These are phyloP conservation scores for Cataglyphis altisquamis DNA, from an alignment of 2,888 invertebrate genomes.

Conservation along the genomic window DNA sequence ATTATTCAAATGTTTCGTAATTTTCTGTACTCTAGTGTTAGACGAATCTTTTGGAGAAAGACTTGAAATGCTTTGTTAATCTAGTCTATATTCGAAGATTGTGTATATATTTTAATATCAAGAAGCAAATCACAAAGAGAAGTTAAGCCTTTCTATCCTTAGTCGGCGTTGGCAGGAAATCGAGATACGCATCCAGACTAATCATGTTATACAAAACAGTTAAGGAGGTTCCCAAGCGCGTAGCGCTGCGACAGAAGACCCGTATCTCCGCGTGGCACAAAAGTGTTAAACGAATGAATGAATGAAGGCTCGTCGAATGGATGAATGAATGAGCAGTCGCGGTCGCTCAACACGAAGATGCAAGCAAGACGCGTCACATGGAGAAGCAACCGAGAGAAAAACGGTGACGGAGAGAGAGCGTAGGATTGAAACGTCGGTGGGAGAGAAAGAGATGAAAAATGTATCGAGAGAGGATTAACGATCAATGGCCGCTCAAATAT, in stretches of 20 bases:
- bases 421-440: constrained; percentile 1
- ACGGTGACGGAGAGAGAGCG: background rate
- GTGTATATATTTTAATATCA: background rate
- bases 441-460: constrained; percentile 22
- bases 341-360: constrained; percentile 44
- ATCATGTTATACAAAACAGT: constrained; percentile 84
- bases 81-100: background rate
- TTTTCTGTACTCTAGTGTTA: background rate
- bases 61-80: background rate
- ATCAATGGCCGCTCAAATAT: background rate
- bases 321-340: constrained; percentile 77
- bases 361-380: constrained; percentile 16
- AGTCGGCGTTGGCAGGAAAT: background rate
- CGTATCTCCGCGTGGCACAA: constrained; percentile 84
- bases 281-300: constrained; percentile 85
- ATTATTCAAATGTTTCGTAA: background rate
- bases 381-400: constrained; percentile 5
- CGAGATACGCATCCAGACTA: constrained; percentile 74
- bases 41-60: background rate
- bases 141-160: background rate
- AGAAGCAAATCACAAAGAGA: background rate
- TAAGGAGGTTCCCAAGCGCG: constrained; percentile 81
- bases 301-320: constrained; percentile 77
- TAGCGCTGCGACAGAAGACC: constrained; percentile 79
- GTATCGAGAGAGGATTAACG: background rate